phyloP scores from a whole-genome alignment of 2,888 invertebrate species.

The Podabrus alpinus region DNA sequence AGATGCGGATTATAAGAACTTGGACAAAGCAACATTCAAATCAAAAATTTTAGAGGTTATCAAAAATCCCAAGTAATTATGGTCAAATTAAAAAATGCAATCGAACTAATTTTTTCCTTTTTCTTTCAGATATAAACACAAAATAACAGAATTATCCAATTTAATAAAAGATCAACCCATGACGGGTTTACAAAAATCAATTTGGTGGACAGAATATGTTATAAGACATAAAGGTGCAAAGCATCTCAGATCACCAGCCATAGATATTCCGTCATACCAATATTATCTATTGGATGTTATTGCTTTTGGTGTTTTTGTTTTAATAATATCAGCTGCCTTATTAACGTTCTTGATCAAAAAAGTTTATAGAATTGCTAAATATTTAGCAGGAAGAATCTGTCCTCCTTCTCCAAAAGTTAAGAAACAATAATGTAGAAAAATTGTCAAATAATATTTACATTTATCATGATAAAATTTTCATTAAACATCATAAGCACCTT shows the following conservation, averaged over 20 bases:
- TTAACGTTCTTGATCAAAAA: background rate
- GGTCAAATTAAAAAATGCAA: background rate
- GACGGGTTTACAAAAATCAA: slow-evolving; percentile 38
- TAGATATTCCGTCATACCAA: slow-evolving; percentile 33
- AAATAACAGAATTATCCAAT: slow-evolving; percentile 22
- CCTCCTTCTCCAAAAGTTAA: background rate
- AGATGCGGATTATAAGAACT: slow-evolving; percentile 33
- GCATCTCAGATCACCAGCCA: slow-evolving; percentile 33
- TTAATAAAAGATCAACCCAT: slow-evolving; percentile 40
- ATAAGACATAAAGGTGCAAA: slow-evolving; percentile 40
- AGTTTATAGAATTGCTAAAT: background rate
- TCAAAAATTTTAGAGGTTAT: slow-evolving; percentile 38
- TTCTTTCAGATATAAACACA: slow-evolving; percentile 39
- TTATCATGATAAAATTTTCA: no score
- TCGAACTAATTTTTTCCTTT: background rate
- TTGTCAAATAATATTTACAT: no score
- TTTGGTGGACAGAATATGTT: slow-evolving; percentile 45
- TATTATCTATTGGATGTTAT: slow-evolving; percentile 39
- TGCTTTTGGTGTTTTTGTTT: slow-evolving; percentile 12
- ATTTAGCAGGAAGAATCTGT: background rate
- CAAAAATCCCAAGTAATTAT: slow-evolving; percentile 34
- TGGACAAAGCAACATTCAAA: slow-evolving; percentile 38
- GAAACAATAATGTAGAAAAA: background rate
- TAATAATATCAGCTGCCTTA: background rate
- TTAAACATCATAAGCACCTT: no score